phyloP scores from a whole-genome alignment of 2,797 vertebrate genomes.

The Myoxocephalus aenaeus region DNA sequence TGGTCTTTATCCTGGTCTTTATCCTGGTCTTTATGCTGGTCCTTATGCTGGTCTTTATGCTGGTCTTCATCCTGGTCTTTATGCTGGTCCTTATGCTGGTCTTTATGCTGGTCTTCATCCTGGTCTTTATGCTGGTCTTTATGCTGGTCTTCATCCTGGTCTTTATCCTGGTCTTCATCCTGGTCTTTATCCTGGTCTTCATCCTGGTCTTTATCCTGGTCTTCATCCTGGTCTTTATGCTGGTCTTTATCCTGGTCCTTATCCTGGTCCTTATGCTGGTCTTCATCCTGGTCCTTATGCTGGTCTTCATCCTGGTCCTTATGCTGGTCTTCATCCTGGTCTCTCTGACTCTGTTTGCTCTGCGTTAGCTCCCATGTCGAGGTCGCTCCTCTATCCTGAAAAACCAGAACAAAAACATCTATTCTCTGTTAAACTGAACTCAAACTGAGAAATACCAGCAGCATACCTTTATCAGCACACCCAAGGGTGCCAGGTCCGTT shows the following conservation, averaged over 20 bases:
- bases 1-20: slow-evolving; percentile 13
- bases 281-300: background rate
- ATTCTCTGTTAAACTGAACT: background rate
- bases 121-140: background rate
- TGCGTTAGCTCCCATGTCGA: slow-evolving; percentile 90
- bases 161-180: background rate
- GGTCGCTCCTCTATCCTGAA: slow-evolving; percentile 88
- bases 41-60: background rate
- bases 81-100: background rate
- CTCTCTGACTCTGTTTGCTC: slow-evolving; percentile 11
- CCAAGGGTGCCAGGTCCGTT: slow-evolving; percentile 85
- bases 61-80: background rate
- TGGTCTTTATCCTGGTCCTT: background rate
- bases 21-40: background rate
- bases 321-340: slow-evolving; percentile 1
- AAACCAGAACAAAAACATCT: slow-evolving; percentile 24
- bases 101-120: background rate
- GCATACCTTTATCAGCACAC: slow-evolving; percentile 90
- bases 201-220: background rate
- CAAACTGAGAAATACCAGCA: no score
- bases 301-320: background rate
- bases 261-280: no score
- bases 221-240: background rate
- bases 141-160: background rate
- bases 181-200: background rate